Base-by-base conservation (phyloP, 2,113 vertebrate genomes). In the Hyperopisus bebe region DNA sequence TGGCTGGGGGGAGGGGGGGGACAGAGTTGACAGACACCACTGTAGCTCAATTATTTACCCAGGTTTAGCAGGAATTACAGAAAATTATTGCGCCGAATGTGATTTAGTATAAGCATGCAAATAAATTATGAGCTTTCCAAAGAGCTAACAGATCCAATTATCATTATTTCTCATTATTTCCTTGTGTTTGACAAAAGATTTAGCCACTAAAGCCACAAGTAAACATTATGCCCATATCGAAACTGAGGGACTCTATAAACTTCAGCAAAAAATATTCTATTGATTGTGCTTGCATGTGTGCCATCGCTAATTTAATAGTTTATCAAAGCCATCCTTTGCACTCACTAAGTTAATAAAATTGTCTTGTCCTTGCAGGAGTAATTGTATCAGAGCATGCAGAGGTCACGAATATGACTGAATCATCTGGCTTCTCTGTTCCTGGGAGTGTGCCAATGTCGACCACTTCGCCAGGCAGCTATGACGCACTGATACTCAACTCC, bases 401-500 rank as follows among this genome's bases (percentile, higher is more conserved):
- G 87, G 91, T 82, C 82, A 88, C 91, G 21, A 87, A 91, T 84
- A 62, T 92, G n/a, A 93, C 88, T 47, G 88, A 87, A 62, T 91
- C 86, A 82, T 77, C 92, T 8, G 58, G 53, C 17, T 86, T 91
- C 80, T 91, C 90, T 89, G 91, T 89, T 90, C 89, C 94, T 84
- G 91, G 87, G 80, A 91, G 5, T 90, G 88, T n/a, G 0, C 89
- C 90, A 0, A 90, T 88, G 42, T 92, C 91, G 27, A 80, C 87
- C 88, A 89, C 92, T 0, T 85, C 55, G 47, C 91, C 92, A 74
- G 90, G 90, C 91, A 91, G 89, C 88, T 93, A 92, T 50, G 93
- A 94, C 66, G 89, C 83, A 5, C 94, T 93, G 95, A 89, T 91
- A 39, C 87, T 93, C n/a, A 93, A 95, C 90, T 90, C 95, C 48